Percentiles rank a stretch among this genome's conserved stretches.
These are phyloP conservation scores for Aix galericulata DNA, from an alignment of 2,113 vertebrate genomes.

Conservation along the genomic window DNA sequence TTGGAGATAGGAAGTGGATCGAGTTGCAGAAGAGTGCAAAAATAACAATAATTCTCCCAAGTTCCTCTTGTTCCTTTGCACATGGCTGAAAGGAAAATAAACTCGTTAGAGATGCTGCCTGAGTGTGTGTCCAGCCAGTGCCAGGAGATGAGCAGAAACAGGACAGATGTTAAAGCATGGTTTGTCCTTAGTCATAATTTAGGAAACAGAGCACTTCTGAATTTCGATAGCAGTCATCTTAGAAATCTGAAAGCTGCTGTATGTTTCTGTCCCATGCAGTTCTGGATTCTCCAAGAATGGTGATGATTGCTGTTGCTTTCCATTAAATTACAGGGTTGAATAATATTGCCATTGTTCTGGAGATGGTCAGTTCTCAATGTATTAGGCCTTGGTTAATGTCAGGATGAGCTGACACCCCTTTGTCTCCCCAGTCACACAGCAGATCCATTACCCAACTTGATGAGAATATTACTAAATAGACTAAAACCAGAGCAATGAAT, in stretches of 20 bases:
- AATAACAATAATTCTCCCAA: constrained; percentile 25
- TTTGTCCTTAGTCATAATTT: not conserved
- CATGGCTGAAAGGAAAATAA: constrained; percentile 15
- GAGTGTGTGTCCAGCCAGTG: not conserved
- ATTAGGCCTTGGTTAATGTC: not conserved
- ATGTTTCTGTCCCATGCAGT: not conserved
- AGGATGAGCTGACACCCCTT: not conserved
- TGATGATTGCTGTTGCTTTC: not conserved
- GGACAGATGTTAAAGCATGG: not conserved
- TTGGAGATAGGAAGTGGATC: constrained; percentile 56
- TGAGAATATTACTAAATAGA: not conserved
- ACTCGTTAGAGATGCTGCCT: not conserved
- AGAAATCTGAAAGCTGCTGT: not conserved
- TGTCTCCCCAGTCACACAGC: not conserved
- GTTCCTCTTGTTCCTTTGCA: constrained; percentile 15
- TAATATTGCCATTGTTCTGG: not conserved
- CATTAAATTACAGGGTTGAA: not conserved
- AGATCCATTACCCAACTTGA: not conserved
- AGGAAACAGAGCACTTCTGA: constrained; percentile 23
- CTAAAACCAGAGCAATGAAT: not conserved
- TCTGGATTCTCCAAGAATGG: not conserved
- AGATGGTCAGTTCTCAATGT: not conserved
- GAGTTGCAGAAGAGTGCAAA: constrained; percentile 33
- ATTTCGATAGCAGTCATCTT: not conserved
- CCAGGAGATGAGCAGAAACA: constrained; percentile 16